phyloP scores from a whole-genome alignment of 2,888 invertebrate species.

The Rotaria socialis region DNA sequence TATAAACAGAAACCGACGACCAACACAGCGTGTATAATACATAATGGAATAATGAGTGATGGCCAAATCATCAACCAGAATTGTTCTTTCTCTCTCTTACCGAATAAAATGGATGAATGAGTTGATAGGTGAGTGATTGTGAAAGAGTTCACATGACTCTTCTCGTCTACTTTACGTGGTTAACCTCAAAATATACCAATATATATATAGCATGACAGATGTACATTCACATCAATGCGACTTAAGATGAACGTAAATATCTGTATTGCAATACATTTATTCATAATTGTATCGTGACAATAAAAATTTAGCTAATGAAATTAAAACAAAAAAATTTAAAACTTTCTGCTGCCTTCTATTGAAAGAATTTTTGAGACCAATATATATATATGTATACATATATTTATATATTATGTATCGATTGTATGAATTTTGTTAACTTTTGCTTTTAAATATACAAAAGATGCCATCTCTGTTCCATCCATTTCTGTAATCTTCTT shows the following conservation, averaged over 20 bases:
- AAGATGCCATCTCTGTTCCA: background rate
- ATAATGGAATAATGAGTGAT: conserved; percentile 26
- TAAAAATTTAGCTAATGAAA: background rate
- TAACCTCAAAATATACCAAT: background rate
- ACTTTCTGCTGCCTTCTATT: background rate
- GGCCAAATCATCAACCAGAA: background rate
- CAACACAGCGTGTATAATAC: background rate
- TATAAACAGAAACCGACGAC: background rate
- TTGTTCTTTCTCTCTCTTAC: background rate
- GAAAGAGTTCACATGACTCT: background rate
- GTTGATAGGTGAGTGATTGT: background rate
- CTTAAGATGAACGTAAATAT: background rate
- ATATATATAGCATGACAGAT: background rate
- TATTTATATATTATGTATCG: background rate
- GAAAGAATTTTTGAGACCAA: background rate
- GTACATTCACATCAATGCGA: background rate
- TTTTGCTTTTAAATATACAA: background rate
- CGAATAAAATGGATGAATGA: background rate
- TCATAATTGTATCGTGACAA: background rate
- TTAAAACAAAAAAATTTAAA: background rate
- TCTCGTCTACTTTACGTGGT: background rate
- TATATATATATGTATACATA: background rate
- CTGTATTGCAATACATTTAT: background rate
- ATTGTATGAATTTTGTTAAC: background rate
- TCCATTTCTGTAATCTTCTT: conserved; percentile 19